Evolutionary conservation across 1,140 invertebrate genomes (phyloP), one percentile per base, ranked within the genome.

Genomic region (Atta cephalotes): DNA sequence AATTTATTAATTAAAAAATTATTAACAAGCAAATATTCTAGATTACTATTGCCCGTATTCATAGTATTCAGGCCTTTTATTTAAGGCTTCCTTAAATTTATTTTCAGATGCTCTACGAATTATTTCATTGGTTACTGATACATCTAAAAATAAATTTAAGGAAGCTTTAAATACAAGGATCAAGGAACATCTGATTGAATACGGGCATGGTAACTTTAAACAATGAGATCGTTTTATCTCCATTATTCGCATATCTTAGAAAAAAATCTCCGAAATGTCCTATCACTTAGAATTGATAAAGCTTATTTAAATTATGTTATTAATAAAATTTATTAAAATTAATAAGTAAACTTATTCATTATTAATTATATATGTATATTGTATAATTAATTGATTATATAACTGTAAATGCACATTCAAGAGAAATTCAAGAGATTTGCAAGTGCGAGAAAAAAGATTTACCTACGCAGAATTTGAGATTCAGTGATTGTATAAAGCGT

Each of bases 401-500:
- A 74, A 58, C 1, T 56, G 49, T 74, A 31, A 63, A 28, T 28
- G 2, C n/a, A 45, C 16, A 63, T 10, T 16, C 9, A 10, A 74
- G 71, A 74, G n/a, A 77, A 60, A 60, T 51, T 79, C 12, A 25
- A 25, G 25, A 25, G 28, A 66, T 25, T 39, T 14, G 63, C 49
- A 35, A 49, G 10, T 16, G 12, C 25, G 25, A 35, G 4, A 21
- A 31, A 21, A 35, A 74, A 49, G n/a, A 21, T 49, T 60, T 39
- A 21, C 49, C 45, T 39, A 28, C 35, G 49, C 21, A 35, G 31
- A 49, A 63, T 35, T 9, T 18, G 14, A 14, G 25, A 21, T 49
- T 16, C 56, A 14, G 56, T 63, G 56, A 82, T 74, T 62, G 68
- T 39, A 16, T 28, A 71, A 45, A 72, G 31, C 28, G 56, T 81